Conservation (phyloP, 2,797 vertebrate genomes). For the Neosalanx taihuensis region DNA sequence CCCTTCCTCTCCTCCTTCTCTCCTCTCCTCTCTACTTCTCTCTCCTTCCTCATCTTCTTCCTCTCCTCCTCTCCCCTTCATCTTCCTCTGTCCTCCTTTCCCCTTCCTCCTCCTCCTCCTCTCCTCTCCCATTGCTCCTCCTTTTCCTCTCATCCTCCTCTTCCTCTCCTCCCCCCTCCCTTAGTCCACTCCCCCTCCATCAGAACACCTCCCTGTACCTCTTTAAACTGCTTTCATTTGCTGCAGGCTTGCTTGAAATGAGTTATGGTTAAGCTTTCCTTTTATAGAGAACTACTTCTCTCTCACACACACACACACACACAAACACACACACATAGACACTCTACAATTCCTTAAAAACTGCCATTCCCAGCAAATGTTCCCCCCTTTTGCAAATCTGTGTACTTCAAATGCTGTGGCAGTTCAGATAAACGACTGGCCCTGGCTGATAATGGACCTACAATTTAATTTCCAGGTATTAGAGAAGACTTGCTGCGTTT, state of each 20-base stretch:
- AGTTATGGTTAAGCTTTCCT: slow-evolving; percentile 49
- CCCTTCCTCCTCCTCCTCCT: too few relatives aligned
- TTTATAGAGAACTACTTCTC: slow-evolving; percentile 34
- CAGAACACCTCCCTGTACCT: too few relatives aligned
- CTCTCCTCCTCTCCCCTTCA: too few relatives aligned
- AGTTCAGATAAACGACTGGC: slow-evolving; percentile 70
- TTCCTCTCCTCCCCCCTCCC: too few relatives aligned
- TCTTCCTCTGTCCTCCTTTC: too few relatives aligned
- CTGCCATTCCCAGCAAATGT: slow-evolving; percentile 59
- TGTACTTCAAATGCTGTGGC: slow-evolving; percentile 59
- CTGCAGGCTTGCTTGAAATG: slow-evolving; percentile 60
- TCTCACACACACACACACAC: neutral
- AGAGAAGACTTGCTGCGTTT: slow-evolving; percentile 68
- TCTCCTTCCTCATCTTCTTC: neutral
- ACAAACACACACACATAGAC: slow-evolving; percentile 12
- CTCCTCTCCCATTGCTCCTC: too few relatives aligned
- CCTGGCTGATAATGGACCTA: slow-evolving; percentile 65
- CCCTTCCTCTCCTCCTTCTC: too few relatives aligned
- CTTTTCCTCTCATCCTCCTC: too few relatives aligned
- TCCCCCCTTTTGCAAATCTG: slow-evolving; percentile 49
- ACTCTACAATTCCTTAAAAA: slow-evolving; percentile 28
- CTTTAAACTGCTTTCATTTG: too few relatives aligned
- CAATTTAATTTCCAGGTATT: slow-evolving; percentile 73
- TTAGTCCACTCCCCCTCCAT: too few relatives aligned
- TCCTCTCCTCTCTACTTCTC: too few relatives aligned